phyloP scores from a whole-genome alignment of 2,888 invertebrate species.

The Cryptus viduatorius region DNA sequence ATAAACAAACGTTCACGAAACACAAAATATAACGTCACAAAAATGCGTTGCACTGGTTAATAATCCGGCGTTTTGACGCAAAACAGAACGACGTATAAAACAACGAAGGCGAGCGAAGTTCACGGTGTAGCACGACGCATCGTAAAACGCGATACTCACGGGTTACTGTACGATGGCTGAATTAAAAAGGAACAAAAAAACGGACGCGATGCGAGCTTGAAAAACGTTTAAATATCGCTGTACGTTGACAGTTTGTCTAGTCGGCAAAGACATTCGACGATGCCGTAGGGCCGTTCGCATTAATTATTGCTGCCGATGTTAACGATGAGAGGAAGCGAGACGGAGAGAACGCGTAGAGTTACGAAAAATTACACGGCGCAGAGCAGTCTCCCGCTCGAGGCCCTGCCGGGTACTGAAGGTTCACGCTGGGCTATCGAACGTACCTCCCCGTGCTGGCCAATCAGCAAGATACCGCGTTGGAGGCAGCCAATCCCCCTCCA shows the following conservation, averaged over 20 bases:
- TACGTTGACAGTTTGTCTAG: background rate
- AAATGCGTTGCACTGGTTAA: slow-evolving; percentile 50
- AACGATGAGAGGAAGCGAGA: slow-evolving; percentile 24
- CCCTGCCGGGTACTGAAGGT: slow-evolving; percentile 83
- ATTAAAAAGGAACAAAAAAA: slow-evolving; percentile 1
- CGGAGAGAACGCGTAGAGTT: slow-evolving; percentile 50
- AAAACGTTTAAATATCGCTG: slow-evolving; percentile 1
- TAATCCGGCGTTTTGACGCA: slow-evolving; percentile 51
- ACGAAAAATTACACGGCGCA: slow-evolving; percentile 65
- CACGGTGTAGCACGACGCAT: background rate
- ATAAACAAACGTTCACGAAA: slow-evolving; percentile 71
- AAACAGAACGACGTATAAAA: no score
- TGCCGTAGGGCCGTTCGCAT: slow-evolving; percentile 48
- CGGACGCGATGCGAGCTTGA: background rate
- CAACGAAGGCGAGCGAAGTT: slow-evolving; percentile 8
- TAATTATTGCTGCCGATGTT: slow-evolving; percentile 27
- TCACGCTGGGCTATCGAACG: slow-evolving; percentile 82
- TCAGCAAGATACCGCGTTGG: slow-evolving; percentile 75
- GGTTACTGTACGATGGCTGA: background rate
- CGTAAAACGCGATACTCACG: background rate
- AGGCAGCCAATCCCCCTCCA: slow-evolving; percentile 71
- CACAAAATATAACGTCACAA: slow-evolving; percentile 74
- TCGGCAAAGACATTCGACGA: slow-evolving; percentile 19
- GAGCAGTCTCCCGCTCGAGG: slow-evolving; percentile 80
- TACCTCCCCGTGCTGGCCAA: slow-evolving; percentile 80